Evolutionary conservation across 2,888 invertebrate genomes (phyloP).

Genomic region (Megaustenia siamemsis): DNA sequence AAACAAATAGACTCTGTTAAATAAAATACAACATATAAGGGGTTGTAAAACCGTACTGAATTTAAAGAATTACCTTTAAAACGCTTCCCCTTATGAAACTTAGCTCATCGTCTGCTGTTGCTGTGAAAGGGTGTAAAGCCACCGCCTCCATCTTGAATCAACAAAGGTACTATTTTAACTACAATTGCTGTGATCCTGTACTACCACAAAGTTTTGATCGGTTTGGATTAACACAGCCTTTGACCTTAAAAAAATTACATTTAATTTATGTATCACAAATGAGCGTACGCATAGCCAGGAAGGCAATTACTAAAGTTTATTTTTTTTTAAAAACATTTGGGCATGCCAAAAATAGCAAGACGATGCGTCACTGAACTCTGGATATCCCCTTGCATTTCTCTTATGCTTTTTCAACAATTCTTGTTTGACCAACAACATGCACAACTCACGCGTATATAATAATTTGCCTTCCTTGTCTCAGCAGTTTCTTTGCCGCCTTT

Average conservation of each 20-base stretch:
- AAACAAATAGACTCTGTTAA: no score
- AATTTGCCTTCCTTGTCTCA: no score
- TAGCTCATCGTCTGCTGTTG: constrained; percentile 99
- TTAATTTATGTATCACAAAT: background rate
- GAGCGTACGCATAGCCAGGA: background rate
- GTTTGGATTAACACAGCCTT: background rate
- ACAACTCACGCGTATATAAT: background rate
- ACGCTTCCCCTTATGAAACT: constrained; percentile 97
- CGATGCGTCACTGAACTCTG: background rate
- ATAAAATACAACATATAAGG: no score
- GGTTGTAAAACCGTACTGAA: no score
- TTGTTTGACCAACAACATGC: background rate
- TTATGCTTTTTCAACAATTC: background rate
- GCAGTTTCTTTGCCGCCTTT: background rate
- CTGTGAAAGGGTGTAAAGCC: constrained; percentile 99
- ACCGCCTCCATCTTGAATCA: constrained; percentile 93
- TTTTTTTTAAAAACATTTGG: background rate
- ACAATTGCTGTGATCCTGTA: background rate
- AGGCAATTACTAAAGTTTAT: background rate
- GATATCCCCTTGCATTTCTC: background rate
- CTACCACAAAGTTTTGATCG: constrained; percentile 5
- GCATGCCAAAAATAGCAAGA: background rate
- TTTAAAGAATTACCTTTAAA: constrained; percentile 91
- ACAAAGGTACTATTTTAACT: constrained; percentile 34
- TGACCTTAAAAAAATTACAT: background rate